Conservation (phyloP, 2,113 vertebrate species). For the Chrysochloris asiatica region DNA sequence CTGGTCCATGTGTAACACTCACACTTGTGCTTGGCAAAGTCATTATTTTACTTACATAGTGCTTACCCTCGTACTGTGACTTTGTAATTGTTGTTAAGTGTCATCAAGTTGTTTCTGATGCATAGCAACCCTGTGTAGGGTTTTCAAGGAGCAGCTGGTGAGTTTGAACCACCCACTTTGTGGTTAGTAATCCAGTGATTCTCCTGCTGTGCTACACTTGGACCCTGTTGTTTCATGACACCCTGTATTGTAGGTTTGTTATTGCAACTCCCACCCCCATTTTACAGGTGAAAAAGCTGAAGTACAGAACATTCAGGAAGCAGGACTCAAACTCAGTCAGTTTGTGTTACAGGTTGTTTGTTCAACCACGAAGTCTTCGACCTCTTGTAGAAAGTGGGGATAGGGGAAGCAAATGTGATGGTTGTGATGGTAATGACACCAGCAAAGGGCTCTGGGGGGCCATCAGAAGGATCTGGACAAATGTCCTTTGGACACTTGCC, state of each 20-base stretch:
- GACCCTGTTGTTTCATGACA: too few species aligned
- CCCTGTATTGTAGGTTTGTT: neutral
- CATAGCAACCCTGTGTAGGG: too few species aligned
- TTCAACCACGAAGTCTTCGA: neutral
- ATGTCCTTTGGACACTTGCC: neutral
- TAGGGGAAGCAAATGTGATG: neutral
- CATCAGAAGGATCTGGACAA: neutral
- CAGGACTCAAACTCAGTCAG: neutral
- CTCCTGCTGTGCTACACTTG: too few species aligned
- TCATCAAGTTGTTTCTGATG: too few species aligned
- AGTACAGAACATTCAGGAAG: too few species aligned
- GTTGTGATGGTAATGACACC: too few species aligned
- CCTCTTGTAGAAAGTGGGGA: neutral
- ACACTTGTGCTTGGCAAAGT: neutral
- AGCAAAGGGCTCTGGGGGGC: too few species aligned
- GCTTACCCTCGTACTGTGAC: neutral
- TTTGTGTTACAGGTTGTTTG: neutral
- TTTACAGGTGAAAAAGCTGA: slow-evolving; percentile 24
- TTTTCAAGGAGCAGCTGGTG: too few species aligned
- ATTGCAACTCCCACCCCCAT: neutral
- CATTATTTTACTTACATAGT: neutral
- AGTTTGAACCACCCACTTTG: too few species aligned
- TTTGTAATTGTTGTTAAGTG: too few species aligned
- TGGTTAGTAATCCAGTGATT: too few species aligned
- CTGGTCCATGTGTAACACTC: neutral